phyloP scores from a whole-genome alignment of 2,888 invertebrate species.

The Tanaodytes sp. region DNA sequence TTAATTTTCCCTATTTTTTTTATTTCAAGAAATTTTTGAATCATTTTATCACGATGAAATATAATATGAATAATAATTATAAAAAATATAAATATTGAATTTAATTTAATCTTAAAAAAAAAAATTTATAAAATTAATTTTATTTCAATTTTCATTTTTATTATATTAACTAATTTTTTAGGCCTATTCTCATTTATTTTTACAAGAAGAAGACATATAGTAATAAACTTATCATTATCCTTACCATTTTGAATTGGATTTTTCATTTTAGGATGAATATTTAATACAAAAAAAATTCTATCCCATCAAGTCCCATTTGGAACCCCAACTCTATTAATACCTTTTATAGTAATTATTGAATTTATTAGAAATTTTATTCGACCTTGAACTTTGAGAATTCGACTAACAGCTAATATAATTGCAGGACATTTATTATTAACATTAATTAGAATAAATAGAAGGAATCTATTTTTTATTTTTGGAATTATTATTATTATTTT shows the following conservation, averaged over 20 bases:
- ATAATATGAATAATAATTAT: conserved; percentile 56
- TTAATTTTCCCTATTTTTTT: conserved; percentile 11
- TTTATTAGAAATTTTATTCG: conserved; percentile 82
- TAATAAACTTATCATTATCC: conserved; percentile 76
- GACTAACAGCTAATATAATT: conserved; percentile 85
- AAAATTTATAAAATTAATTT: conserved; percentile 73
- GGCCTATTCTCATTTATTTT: conserved; percentile 83
- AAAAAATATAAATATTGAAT: conserved; percentile 64
- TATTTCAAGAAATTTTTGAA: conserved; percentile 26
- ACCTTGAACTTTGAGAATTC: conserved; percentile 80
- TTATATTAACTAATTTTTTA: conserved; percentile 81
- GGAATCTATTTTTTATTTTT: conserved; percentile 64
- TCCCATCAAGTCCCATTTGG: conserved; percentile 81
- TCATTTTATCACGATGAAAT: conserved; percentile 59
- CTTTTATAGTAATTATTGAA: conserved; percentile 85
- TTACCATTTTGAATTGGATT: conserved; percentile 79
- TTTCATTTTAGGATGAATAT: conserved; percentile 79
- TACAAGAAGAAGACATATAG: conserved; percentile 79
- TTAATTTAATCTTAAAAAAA: conserved; percentile 74
- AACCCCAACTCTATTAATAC: conserved; percentile 78
- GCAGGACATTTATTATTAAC: conserved; percentile 82
- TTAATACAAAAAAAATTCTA: conserved; percentile 78
- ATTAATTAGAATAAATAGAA: conserved; percentile 75
- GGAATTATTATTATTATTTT: conserved; percentile 62
- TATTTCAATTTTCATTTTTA: conserved; percentile 76